Base-by-base conservation (phyloP, 2,888 invertebrate species). In the Eumerus sabulonum region DNA sequence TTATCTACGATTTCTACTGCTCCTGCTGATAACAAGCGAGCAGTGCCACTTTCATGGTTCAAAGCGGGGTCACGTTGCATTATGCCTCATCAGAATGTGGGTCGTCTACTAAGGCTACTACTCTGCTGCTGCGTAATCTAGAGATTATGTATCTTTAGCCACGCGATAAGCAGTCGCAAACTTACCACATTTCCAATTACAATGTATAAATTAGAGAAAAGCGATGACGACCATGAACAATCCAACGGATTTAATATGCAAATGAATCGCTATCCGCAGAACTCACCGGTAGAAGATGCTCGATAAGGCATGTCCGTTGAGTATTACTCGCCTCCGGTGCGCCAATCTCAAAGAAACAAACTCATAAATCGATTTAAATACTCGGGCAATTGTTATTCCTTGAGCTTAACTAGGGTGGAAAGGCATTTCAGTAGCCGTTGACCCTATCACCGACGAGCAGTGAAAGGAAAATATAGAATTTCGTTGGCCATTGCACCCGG, bases 281-380 rank as follows among this genome's bases (percentile, higher is more conserved):
- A 40, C 40, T 40, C 14, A 36, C 35, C 56, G 76, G 66, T 71
- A 71, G 60, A 62, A 56, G 66, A 66, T 72, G 27, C 40, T 59
- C 45, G 76, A 77, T 77, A 77, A 77, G 66, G 68, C 62, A 68
- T 57, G 42, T 64, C 48, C 47, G 47, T 63, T 19, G 48, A 56
- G 47, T 63, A 63, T 36, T 53, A 13, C 42, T 19, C 60, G 48
- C 68, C 56, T 53, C 38, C 71, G 64, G 64, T 27, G 27, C 27
- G 2, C 27, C 3, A 7, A 27, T 56, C 68, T 44, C 44, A 63
- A 68, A 63, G n/a, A 62, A 74, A 68, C 18, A 56, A 68, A 68
- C 72, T 77, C 72, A 72, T 66, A 77, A 77, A 77, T 72, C 76
- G 72, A 77, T 77, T 77, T 72, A 51, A 66, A 44, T 60, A 45